Evolutionary conservation across 2,113 vertebrate species (phyloP), one percentile per base, ranked within the genome.

Genomic region (Pyxicephalus adspersus): DNA sequence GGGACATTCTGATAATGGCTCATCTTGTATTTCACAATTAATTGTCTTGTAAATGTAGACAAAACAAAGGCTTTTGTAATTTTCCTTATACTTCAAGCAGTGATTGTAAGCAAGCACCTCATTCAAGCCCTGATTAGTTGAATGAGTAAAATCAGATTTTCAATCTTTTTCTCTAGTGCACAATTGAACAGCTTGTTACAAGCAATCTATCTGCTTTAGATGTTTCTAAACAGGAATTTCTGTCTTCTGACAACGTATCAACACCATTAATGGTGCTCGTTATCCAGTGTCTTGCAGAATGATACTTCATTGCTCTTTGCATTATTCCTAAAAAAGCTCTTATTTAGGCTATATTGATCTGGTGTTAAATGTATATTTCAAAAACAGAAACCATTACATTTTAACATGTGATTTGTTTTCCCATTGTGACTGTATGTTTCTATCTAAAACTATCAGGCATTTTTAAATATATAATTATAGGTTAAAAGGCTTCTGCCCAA

Each of bases 121-220:
- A 77, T 77, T 52, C 25, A 23, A 64, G 60, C 19, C 20, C 75
- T 77, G 75, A 77, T 77, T 64, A 77, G 18, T 25, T 20, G 18
- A 77, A 64, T 77, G 75, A 64, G 60, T 77, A 26, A 64, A 54
- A 77, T 64, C 45, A 64, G 75, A 64, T 77, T 77, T 77, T 61
- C 75, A 77, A 77, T 64, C 25, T 61, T 77, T 65, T 28, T 28
- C 60, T 77, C 61, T 51, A 54, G 75, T 29, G 75, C 38, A 64
- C 75, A 61, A 64, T 77, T 64, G 60, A 77, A 64, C 38, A 64
- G 60, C 61, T 51, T 77, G 75, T 77, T 77, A 29, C 25, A 77
- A 45, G 61, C 50, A 65, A 64, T 77, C 75, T 52, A 52, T 77
- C n/a, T 64, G 34, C 45, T n/a, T 26, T 45, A 77, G 64, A 64